phyloP scores from a whole-genome alignment of 2,113 vertebrate species.

The Pelodiscus sinensis region DNA sequence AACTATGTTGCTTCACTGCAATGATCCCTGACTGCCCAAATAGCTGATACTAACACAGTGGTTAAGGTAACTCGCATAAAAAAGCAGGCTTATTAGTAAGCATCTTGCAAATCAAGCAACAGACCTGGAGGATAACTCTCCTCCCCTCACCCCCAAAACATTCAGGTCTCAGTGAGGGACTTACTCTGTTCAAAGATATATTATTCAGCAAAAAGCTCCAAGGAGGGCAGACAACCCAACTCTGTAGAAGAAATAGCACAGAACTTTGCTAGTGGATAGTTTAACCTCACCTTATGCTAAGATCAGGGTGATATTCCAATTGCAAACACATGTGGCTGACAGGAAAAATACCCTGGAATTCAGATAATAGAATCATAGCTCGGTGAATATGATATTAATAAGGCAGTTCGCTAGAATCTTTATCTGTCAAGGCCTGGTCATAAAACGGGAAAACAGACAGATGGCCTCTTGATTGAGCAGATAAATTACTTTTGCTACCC shows the following conservation, averaged over 20 bases:
- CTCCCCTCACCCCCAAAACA: too few species aligned
- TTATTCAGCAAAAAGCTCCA: background rate
- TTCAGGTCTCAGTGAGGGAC: background rate
- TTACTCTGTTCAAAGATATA: background rate
- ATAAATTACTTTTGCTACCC: conserved; percentile 55
- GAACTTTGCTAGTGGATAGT: background rate
- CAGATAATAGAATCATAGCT: background rate
- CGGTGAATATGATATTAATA: background rate
- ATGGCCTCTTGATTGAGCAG: conserved; percentile 40
- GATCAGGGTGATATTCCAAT: background rate
- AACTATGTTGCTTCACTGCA: background rate
- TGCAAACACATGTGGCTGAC: background rate
- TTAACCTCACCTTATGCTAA: background rate
- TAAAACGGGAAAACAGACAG: background rate
- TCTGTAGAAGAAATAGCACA: background rate
- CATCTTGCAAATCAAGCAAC: background rate
- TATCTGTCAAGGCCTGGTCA: background rate
- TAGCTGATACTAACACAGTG: background rate
- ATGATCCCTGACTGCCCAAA: background rate
- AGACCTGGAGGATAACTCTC: background rate
- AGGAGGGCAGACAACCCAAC: background rate
- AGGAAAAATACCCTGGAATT: background rate
- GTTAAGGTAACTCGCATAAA: background rate
- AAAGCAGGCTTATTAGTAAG: background rate
- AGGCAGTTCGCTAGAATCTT: background rate